Base-by-base conservation (phyloP, 1,140 invertebrate genomes). In the Anadara kagoshimensis region DNA sequence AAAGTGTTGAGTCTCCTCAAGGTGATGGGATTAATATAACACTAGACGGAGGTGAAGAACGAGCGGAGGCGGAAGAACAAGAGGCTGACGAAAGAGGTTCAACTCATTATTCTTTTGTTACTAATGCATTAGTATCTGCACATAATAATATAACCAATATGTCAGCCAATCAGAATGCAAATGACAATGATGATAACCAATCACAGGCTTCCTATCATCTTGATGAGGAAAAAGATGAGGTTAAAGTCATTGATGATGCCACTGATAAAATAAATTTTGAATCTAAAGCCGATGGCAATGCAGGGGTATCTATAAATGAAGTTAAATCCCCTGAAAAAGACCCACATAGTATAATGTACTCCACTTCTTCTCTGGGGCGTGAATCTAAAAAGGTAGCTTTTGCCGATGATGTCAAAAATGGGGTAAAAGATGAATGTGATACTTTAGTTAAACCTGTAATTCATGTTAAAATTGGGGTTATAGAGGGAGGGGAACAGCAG, bases 91-190 rank as follows among this genome's bases (percentile, higher is more conserved):
- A 76, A 56, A 74, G 71, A 81, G 79, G 79, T 83, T 77, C 79
- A 53, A 71, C 72, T 75, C 80, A 61, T 69, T 61, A 59, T 56
- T 64, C 51, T 63, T n/a, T 72, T 65, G 64, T 72, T 76, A 69
- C 69, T 76, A 76, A 76, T 44, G 26, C 69, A 64, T 59, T 68
- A 69, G 66, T 64, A 54, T 58, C 54, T 64, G 43, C 20, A 62
- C 43, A 71, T 78, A 72, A 78, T 62, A 72, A 79, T 73, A 36
- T 36, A 36, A 36, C 29, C 29, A 77, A 70, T 56, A 57, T 69
- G 79, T 83, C 85, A 83, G 83, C 84, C 83, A 85, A 88, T 86
- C 84, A 87, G 84, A 86, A 85, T 85, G 82, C 86, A 83, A 83
- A 83, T 86, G 87, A 88, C 82, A 86, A 82, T 84, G 87, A 86